phyloP scores from a whole-genome alignment of 2,888 invertebrate genomes.

The Meiosimyza platycephala region DNA sequence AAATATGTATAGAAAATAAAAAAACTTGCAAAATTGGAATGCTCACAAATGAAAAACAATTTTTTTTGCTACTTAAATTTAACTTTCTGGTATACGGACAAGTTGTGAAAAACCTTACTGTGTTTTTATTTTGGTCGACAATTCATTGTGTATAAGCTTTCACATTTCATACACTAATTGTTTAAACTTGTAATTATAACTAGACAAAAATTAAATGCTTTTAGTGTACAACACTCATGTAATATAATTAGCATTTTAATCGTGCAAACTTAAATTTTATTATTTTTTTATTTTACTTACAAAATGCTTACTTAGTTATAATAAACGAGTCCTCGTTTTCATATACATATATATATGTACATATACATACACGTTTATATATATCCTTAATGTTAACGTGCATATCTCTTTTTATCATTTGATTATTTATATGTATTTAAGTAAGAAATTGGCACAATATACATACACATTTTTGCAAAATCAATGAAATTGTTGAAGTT shows the following conservation, averaged over 20 bases:
- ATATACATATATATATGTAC: neutral
- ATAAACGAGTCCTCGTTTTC: neutral
- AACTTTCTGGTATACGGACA: neutral
- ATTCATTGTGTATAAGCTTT: neutral
- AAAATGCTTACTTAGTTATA: neutral
- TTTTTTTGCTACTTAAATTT: no score
- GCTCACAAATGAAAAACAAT: no score
- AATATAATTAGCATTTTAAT: slow-evolving; percentile 7
- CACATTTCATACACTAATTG: neutral
- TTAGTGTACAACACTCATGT: neutral
- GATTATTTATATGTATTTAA: neutral
- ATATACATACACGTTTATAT: neutral
- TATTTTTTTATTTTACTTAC: neutral
- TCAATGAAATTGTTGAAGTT: neutral
- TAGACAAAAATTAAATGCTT: neutral
- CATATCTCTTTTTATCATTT: neutral
- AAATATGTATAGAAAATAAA: no score
- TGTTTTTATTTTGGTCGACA: neutral
- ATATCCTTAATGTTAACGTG: no score
- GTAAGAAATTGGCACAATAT: slow-evolving; percentile 11
- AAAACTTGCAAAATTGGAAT: no score
- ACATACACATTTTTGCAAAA: neutral
- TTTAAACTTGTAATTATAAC: neutral
- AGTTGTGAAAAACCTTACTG: neutral
- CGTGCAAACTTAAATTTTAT: neutral